These are phyloP conservation scores for Agrochola litura DNA, from an alignment of 2,888 invertebrate species.

Conservation along the genomic window DNA sequence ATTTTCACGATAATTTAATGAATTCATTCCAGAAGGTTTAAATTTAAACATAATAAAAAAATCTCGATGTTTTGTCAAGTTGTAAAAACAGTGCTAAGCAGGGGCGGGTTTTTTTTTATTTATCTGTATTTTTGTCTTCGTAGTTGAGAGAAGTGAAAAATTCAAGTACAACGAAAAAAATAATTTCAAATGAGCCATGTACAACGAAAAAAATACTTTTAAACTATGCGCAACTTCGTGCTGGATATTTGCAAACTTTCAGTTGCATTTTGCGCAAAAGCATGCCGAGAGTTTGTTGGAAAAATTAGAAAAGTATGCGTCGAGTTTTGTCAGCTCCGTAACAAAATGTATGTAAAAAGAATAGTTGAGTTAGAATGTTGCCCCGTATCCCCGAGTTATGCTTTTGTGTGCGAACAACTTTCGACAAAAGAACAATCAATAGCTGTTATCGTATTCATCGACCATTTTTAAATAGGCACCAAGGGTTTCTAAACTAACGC, in stretches of 20 bases:
- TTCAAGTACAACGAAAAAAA: neutral
- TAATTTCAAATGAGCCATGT: neutral
- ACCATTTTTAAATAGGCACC: neutral
- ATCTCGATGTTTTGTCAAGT: neutral
- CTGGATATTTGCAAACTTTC: slow-evolving; percentile 45
- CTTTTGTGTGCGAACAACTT: slow-evolving; percentile 21
- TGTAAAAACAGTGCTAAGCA: neutral
- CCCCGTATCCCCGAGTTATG: slow-evolving; percentile 18
- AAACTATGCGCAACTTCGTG: slow-evolving; percentile 25
- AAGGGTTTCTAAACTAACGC: neutral
- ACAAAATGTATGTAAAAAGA: slow-evolving; percentile 35
- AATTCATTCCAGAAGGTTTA: neutral
- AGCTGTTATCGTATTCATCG: neutral
- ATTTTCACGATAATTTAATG: neutral
- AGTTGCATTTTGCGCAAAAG: slow-evolving; percentile 35
- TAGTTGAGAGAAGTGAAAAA: neutral
- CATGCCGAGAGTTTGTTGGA: slow-evolving; percentile 27
- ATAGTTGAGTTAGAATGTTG: slow-evolving; percentile 27
- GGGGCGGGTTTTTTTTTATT: too few species aligned
- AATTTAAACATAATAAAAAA: too few species aligned
- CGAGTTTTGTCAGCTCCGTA: slow-evolving; percentile 13
- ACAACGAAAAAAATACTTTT: neutral
- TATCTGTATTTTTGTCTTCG: neutral
- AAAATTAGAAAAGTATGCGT: slow-evolving; percentile 51
- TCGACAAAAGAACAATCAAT: slow-evolving; percentile 2